Percentiles rank a stretch among this genome's conserved stretches.
These are phyloP conservation scores for Etheostoma nigrum DNA, from an alignment of 2,797 vertebrate species.

Conservation along the genomic window DNA sequence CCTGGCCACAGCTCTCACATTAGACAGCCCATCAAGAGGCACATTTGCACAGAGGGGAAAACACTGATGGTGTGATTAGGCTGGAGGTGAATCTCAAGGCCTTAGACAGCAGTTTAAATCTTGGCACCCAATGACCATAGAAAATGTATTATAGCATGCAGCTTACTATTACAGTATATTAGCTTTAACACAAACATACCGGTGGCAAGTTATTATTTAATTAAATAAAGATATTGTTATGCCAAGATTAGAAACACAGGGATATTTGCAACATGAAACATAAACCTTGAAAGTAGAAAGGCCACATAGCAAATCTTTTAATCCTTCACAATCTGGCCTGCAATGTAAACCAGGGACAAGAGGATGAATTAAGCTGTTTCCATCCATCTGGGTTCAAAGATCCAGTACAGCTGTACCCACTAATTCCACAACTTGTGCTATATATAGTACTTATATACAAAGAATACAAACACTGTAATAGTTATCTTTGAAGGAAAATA, in stretches of 20 bases:
- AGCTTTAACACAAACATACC: constrained; percentile 23
- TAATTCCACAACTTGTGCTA: constrained; percentile 41
- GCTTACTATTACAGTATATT: constrained; percentile 8
- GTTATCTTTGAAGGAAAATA: neutral
- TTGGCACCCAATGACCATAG: constrained; percentile 46
- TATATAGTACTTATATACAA: neutral
- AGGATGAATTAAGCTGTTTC: constrained; percentile 41
- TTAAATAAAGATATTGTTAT: constrained; percentile 1
- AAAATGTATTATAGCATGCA: constrained; percentile 33
- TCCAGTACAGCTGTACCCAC: constrained; percentile 47
- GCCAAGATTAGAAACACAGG: constrained; percentile 15
- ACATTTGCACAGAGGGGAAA: constrained; percentile 71
- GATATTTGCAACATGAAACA: constrained; percentile 41
- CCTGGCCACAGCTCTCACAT: constrained; percentile 77
- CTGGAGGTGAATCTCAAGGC: constrained; percentile 79
- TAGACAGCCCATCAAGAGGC: constrained; percentile 83
- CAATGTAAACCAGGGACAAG: constrained; percentile 53
- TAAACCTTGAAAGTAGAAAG: constrained; percentile 51
- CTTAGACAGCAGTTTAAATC: constrained; percentile 66
- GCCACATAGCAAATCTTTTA: constrained; percentile 70
- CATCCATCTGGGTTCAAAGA: constrained; percentile 68
- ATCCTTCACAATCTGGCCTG: constrained; percentile 65
- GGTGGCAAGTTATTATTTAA: neutral
- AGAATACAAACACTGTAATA: neutral
- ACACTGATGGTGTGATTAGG: constrained; percentile 79